Evolutionary conservation across 1,140 invertebrate species (phyloP).

Genomic region (Hyposmocoma kahamanoa): DNA sequence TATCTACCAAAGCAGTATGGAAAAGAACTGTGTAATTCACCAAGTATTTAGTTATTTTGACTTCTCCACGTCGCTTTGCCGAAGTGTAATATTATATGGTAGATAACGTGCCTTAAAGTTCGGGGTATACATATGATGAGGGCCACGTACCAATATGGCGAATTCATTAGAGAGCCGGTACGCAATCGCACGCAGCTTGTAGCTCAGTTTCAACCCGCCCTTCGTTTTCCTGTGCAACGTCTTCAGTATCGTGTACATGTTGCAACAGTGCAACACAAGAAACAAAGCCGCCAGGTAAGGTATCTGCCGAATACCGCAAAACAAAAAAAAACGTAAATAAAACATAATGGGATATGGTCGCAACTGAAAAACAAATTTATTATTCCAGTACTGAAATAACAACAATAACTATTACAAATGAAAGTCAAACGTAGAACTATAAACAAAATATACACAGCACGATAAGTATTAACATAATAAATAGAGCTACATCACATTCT

Average conservation of each 20-base stretch:
- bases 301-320: conserved; percentile 57
- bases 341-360: conserved; percentile 24
- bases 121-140: no score
- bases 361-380: conserved; percentile 45
- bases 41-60: no score
- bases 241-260: conserved; percentile 85
- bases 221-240: conserved; percentile 92
- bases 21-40: no score
- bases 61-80: no score
- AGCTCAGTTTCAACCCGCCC: conserved; percentile 75
- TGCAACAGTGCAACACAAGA: conserved; percentile 90
- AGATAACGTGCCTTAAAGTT: no score
- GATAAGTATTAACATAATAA: no score
- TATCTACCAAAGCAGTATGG: no score
- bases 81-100: no score
- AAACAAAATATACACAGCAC: conserved; percentile 18
- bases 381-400: conserved; percentile 22
- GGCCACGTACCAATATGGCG: conserved; percentile 61
- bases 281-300: conserved; percentile 87
- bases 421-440: conserved; percentile 1
- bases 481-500: no score
- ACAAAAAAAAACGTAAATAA: conserved; percentile 31
- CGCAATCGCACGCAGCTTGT: conserved; percentile 66
- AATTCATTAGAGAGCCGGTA: conserved; percentile 64
- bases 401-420: conserved; percentile 23